These are phyloP conservation scores for Synergus umbraculus DNA, from an alignment of 2,888 invertebrate genomes.

Conservation along the genomic window DNA sequence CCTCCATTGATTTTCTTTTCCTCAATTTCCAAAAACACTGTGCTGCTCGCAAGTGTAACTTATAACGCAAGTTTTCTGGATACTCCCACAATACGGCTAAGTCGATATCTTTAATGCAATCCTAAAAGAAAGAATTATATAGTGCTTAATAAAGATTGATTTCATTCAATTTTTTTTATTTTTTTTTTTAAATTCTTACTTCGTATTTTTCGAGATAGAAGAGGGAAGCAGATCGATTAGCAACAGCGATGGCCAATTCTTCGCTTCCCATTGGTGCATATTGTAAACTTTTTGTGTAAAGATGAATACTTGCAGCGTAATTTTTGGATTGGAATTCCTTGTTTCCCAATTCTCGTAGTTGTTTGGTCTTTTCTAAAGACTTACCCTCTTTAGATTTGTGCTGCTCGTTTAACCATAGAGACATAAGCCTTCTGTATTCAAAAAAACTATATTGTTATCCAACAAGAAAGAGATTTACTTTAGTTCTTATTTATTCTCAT, in stretches of 20 bases:
- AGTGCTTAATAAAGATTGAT: constrained; percentile 38
- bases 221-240: constrained; percentile 85
- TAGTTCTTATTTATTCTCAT: too few species aligned
- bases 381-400: constrained; percentile 70
- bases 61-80: constrained; percentile 81
- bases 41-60: constrained; percentile 83
- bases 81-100: constrained; percentile 82
- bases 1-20: constrained; percentile 74
- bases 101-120: constrained; percentile 83
- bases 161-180: constrained; percentile 6
- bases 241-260: constrained; percentile 82
- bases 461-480: too few species aligned
- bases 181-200: constrained; percentile 73
- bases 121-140: constrained; percentile 72
- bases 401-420: constrained; percentile 71
- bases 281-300: constrained; percentile 82
- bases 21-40: constrained; percentile 82
- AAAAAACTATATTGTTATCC: constrained; percentile 18
- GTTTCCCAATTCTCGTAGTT: constrained; percentile 79
- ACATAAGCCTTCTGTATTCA: constrained; percentile 68
- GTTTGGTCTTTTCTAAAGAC: constrained; percentile 68
- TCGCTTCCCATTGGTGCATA: constrained; percentile 80
- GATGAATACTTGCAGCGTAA: constrained; percentile 79
- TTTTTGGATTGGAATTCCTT: constrained; percentile 80
- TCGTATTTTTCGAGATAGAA: constrained; percentile 81